Evolutionary conservation across 2,888 invertebrate species (phyloP).

Genomic region (Rhorus exstirpatorius): DNA sequence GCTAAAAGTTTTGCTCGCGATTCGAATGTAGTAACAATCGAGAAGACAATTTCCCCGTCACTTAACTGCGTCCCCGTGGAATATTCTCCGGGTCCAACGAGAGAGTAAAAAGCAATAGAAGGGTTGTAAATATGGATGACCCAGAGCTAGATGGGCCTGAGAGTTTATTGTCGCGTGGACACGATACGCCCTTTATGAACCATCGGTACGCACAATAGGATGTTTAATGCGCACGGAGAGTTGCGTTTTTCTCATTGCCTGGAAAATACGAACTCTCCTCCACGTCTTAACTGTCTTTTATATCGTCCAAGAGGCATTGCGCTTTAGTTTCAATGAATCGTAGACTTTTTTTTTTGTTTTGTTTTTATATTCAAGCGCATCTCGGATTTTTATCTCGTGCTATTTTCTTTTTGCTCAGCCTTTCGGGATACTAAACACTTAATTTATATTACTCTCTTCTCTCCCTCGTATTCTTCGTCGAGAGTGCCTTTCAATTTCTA

Average conservation of each 20-base stretch:
- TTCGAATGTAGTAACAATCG: constrained; percentile 54
- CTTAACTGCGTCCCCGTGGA: too few relatives aligned
- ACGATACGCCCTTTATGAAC: too few relatives aligned
- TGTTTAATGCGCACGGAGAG: not conserved
- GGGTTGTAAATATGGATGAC: too few relatives aligned
- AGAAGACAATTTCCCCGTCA: constrained; percentile 51
- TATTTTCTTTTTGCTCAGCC: not conserved
- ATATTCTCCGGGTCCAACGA: too few relatives aligned
- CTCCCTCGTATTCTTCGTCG: not conserved
- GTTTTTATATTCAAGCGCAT: too few relatives aligned
- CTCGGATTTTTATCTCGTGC: not conserved
- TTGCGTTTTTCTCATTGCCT: constrained; percentile 2
- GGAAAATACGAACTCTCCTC: too few relatives aligned
- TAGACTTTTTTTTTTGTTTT: constrained; percentile 28
- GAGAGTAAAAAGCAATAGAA: too few relatives aligned
- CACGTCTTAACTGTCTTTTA: constrained; percentile 32
- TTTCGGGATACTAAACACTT: constrained; percentile 8
- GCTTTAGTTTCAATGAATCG: constrained; percentile 51
- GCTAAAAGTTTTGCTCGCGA: not conserved
- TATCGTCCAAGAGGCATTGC: constrained; percentile 1
- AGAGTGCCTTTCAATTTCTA: constrained; percentile 15
- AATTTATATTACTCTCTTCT: not conserved
- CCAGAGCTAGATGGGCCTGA: not conserved
- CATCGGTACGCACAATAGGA: too few relatives aligned
- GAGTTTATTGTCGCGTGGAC: constrained; percentile 33